A percentile compares a stretch with the other conserved stretches of the same genome.
Evolutionary conservation across 2,888 invertebrate species (phyloP).

Genomic region (Rosalia funebris): DNA sequence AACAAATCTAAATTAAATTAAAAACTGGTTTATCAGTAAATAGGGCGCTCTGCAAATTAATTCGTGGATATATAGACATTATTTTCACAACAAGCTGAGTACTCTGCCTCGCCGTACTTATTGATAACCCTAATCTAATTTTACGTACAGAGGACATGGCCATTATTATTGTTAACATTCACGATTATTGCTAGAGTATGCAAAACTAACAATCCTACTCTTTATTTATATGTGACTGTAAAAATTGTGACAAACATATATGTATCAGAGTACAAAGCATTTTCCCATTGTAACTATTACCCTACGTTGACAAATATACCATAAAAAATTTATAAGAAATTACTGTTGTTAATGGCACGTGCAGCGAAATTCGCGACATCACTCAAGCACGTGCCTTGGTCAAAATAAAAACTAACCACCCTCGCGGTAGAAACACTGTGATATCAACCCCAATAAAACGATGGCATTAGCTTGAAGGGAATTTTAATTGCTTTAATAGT

Average conservation of each 20-base stretch:
- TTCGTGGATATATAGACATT: constrained; percentile 4
- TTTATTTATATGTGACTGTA: too few relatives aligned
- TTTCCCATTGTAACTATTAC: not conserved
- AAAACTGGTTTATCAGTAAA: constrained; percentile 35
- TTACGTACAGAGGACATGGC: too few relatives aligned
- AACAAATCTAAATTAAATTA: constrained; percentile 47
- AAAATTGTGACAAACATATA: too few relatives aligned
- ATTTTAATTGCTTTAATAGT: too few relatives aligned
- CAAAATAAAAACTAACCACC: constrained; percentile 41
- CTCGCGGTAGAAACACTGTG: constrained; percentile 10
- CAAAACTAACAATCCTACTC: too few relatives aligned
- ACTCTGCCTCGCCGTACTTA: too few relatives aligned
- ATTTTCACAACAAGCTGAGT: too few relatives aligned
- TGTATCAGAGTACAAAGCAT: not conserved
- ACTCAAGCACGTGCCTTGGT: constrained; percentile 45
- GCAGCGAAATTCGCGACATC: constrained; percentile 46
- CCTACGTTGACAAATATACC: constrained; percentile 33
- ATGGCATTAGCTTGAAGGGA: too few relatives aligned
- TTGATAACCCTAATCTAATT: too few relatives aligned
- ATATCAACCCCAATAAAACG: not conserved
- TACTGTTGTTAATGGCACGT: constrained; percentile 35
- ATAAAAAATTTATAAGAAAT: constrained; percentile 42
- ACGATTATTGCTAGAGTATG: too few relatives aligned
- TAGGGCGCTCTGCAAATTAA: constrained; percentile 19
- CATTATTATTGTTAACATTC: too few relatives aligned